Evolutionary conservation across 1,140 invertebrate genomes (phyloP), one percentile per base, ranked within the genome.

Genomic region (Aphaenogaster ashmeadi): DNA sequence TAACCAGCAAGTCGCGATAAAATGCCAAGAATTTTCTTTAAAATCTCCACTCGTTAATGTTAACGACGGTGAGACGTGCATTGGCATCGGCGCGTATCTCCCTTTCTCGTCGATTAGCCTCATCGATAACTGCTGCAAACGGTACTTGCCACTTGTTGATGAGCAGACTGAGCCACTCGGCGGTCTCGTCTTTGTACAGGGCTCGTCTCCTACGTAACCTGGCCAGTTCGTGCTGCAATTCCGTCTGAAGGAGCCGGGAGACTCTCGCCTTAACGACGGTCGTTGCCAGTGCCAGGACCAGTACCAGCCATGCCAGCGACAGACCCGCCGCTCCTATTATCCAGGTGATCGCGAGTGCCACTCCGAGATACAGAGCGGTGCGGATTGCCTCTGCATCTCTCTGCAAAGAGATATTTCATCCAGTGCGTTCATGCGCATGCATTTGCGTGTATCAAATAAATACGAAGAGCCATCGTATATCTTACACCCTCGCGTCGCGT

Each of bases 161-260:
- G 13, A 96, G 90, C 71, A 96, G 94, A 87, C 96, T 96, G n/a
- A 96, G 89, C 96, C 96, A 96, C 83, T 96, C 96, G 56, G 94
- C 95, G 2, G 96, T 96, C 88, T 96, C 96, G 74, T 95, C 95
- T 80, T 96, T 95, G 66, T 95, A 93, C 38, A 96, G 90, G 5
- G 96, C 96, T 58, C 95, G 92, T 87, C 95, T 95, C 47, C 96
- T 92, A 77, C 96, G 94, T 21, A 96, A 90, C 44, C 93, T 93
- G 5, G 94, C 86, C 41, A 95, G 92, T 85, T 96, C 95, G 56
- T 93, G 92, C 33, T 91, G 91, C 33, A 95, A 78, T 21, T 92
- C 87, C 8, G 87, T 90, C 13, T 95, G 92, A 3, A 95, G 90
- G 5, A 95, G 78, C 4, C 92, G 74, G 0, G 93, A 91, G 36